Conservation (phyloP, 2,797 vertebrate species). For the Varecia variegata region DNA sequence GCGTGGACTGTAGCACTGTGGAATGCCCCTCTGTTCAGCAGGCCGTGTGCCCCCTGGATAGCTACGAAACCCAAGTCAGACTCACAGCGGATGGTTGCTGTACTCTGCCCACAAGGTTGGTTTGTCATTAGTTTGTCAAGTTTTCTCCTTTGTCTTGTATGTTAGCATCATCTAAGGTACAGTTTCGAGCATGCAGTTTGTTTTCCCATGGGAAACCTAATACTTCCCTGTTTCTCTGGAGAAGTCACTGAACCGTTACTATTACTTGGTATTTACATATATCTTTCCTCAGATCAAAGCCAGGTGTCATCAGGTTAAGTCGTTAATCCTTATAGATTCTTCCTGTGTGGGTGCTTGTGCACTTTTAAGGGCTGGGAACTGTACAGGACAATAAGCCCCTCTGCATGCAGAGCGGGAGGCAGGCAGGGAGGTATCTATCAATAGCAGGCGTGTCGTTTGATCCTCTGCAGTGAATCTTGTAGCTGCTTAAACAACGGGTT, state of each 20-base stretch:
- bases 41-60: slow-evolving; percentile 91
- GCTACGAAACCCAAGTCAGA: slow-evolving; percentile 92
- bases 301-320: slow-evolving; percentile 12
- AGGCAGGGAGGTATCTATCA: neutral
- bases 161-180: neutral
- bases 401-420: neutral
- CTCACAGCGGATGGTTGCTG: slow-evolving; percentile 94
- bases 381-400: neutral
- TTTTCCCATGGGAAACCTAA: slow-evolving; percentile 30
- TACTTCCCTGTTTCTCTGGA: slow-evolving; percentile 1
- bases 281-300: slow-evolving; percentile 40
- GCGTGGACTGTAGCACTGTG: slow-evolving; percentile 93
- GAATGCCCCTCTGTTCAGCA: slow-evolving; percentile 92
- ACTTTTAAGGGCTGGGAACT: neutral
- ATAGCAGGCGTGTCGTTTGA: neutral
- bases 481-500: neutral
- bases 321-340: neutral
- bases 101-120: slow-evolving; percentile 92
- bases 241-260: slow-evolving; percentile 23
- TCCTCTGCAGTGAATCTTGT: neutral
- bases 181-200: neutral
- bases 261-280: neutral
- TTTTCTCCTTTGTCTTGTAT: neutral
- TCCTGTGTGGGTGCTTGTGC: neutral
- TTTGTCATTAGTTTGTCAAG: slow-evolving; percentile 35